Base-by-base conservation (phyloP, 1,140 invertebrate species). In the Zaprionus taronus region DNA sequence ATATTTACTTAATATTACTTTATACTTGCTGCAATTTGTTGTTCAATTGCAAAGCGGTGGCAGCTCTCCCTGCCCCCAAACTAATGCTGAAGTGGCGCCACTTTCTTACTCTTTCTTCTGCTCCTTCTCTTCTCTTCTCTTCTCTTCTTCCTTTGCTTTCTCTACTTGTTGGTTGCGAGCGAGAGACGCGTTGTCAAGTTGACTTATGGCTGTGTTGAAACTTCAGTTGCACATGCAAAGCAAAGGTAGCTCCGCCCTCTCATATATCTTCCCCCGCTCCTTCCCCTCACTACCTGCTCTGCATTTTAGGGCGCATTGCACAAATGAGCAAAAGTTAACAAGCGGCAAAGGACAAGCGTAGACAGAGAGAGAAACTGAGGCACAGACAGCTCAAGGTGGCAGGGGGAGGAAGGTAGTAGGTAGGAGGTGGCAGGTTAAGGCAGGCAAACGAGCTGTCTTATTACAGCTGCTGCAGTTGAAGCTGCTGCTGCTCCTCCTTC, bases 251-350 rank as follows among this genome's bases (percentile, higher is more conserved):
- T 47, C 56, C 80, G 49, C 38, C 60, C 67, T 53, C 34, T 51
- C 28, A 26, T 69, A 34, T 66, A 61, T 55, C 44, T 56, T 55
- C 31, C 34, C 64, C 41, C 47, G 11, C 38, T 12, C 22, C 47
- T 12, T 24, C 12, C n/a, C 7, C 31, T 17, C 44, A 5, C 15
- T 5, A 15, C 9, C 72, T 34, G 36, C 60, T 55, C 28, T 57
- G 68, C 84, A 72, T 69, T 72, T 77, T 51, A 57, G 66, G 56
- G 60, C 55, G 56, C 70, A 53, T 71, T 79, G 74, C 82, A 72
- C 79, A 87, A 87, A 87, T 87, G 84, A 89, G 84, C 84, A 89
- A 89, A 87, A 87, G 71, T 79, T 81, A 89, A 89, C 84, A 78
- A 79, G 77, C 68, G 56, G 60, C 73, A 44, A 70, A 61, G 55